Evolutionary conservation across 2,888 invertebrate species (phyloP).

Genomic region (Papilio demoleus): DNA sequence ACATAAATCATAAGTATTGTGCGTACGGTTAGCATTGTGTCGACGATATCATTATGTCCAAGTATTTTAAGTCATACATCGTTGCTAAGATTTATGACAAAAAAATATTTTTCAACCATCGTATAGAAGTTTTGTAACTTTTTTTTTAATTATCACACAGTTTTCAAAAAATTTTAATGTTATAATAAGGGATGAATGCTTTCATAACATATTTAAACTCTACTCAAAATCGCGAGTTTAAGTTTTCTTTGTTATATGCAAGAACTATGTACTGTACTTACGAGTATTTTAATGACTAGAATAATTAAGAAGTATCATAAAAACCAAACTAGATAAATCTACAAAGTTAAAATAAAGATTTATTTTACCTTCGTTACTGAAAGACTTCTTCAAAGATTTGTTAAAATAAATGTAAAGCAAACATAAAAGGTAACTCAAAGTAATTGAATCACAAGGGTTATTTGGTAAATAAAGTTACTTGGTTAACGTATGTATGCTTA

Average conservation of each 20-base stretch:
- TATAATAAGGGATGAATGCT: no score
- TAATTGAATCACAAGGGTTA: slow-evolving; percentile 31
- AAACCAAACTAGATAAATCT: no score
- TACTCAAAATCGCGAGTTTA: no score
- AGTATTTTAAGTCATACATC: not conserved
- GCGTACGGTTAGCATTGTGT: slow-evolving; percentile 2
- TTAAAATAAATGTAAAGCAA: slow-evolving; percentile 23
- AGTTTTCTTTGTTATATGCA: no score
- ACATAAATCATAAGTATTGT: slow-evolving; percentile 17
- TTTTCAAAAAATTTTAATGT: no score
- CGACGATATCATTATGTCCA: not conserved
- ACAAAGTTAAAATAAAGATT: not conserved
- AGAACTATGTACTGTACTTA: no score
- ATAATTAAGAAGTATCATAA: no score
- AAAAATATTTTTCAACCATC: not conserved
- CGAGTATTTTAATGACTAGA: no score
- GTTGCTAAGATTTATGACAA: not conserved
- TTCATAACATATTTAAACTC: no score
- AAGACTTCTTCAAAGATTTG: slow-evolving; percentile 11
- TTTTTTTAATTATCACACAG: no score
- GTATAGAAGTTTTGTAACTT: no score
- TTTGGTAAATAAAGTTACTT: not conserved
- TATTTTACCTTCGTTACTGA: not conserved
- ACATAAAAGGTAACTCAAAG: slow-evolving; percentile 15
- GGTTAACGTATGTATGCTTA: not conserved